These are phyloP conservation scores for Apostichopus japonicus DNA, from an alignment of 35 echinoderm and acorn worm genomes.

Conservation along the genomic window DNA sequence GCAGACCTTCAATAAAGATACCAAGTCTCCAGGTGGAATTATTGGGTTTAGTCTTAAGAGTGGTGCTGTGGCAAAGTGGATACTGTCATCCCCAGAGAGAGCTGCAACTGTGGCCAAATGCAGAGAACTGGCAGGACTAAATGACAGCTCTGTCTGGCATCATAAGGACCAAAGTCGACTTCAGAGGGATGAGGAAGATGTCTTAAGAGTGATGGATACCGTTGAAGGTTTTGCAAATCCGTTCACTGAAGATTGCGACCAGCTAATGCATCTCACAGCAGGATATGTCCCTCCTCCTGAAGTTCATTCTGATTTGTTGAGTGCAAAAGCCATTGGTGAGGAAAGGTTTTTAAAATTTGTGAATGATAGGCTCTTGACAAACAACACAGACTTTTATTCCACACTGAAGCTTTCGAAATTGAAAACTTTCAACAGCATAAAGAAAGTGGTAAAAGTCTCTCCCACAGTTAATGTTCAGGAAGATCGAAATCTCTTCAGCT, in stretches of 20 bases:
- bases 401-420: not conserved
- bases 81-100: not conserved
- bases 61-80: not conserved
- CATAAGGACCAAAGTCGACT: not conserved
- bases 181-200: conserved; percentile 4
- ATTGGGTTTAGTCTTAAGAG: not conserved
- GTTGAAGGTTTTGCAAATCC: conserved; percentile 8
- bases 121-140: not conserved
- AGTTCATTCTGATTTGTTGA: not conserved
- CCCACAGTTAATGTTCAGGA: not conserved
- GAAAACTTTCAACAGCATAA: not conserved
- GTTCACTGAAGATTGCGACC: not conserved
- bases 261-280: conserved; percentile 1
- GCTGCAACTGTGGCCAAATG: not conserved
- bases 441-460: not conserved
- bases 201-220: not conserved
- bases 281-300: not conserved
- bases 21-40: conserved; percentile 3
- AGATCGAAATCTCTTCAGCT: not conserved
- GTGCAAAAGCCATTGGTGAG: not conserved
- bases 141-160: not conserved
- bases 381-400: not conserved
- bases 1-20: conserved; percentile 34
- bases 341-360: not conserved
- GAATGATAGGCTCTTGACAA: not conserved